Percentiles rank a stretch among this genome's conserved stretches.
Conservation (phyloP, 1,140 invertebrate genomes). For the Aphaenogaster ashmeadi region DNA sequence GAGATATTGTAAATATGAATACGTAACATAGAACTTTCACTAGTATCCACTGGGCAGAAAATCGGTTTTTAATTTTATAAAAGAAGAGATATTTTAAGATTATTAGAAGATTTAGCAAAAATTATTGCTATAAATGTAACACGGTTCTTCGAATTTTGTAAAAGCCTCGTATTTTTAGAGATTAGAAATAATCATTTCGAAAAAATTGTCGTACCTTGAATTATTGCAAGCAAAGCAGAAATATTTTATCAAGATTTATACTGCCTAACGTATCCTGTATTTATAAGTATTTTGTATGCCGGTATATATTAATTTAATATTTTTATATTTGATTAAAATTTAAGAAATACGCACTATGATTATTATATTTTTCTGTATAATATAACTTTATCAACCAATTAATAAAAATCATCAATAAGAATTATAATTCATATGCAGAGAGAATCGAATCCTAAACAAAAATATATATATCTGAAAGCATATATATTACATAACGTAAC, state of each 20-base stretch:
- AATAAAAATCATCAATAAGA: constrained; percentile 7
- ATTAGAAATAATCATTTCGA: background rate
- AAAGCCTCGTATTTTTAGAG: background rate
- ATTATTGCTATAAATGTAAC: background rate
- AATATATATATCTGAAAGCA: background rate
- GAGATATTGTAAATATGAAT: constrained; percentile 67
- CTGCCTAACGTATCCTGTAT: constrained; percentile 3
- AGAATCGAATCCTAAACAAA: background rate
- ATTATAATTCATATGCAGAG: constrained; percentile 19
- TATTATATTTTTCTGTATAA: constrained; percentile 11
- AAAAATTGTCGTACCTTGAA: background rate
- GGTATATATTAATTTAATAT: constrained; percentile 33
- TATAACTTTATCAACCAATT: background rate
- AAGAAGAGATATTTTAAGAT: background rate
- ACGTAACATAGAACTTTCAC: constrained; percentile 49
- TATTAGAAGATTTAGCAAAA: background rate
- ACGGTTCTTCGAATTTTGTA: background rate
- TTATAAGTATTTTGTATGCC: constrained; percentile 29
- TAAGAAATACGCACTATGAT: background rate
- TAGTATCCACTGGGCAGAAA: background rate
- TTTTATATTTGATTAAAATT: constrained; percentile 45
- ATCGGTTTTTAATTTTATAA: background rate
- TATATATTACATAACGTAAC: constrained; percentile 2
- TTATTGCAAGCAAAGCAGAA: background rate
- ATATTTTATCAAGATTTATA: constrained; percentile 2